A percentile compares a stretch with the other conserved stretches of the same genome.
phyloP scores from a whole-genome alignment of 1,140 invertebrate genomes.

The Aculops lycopersici region DNA sequence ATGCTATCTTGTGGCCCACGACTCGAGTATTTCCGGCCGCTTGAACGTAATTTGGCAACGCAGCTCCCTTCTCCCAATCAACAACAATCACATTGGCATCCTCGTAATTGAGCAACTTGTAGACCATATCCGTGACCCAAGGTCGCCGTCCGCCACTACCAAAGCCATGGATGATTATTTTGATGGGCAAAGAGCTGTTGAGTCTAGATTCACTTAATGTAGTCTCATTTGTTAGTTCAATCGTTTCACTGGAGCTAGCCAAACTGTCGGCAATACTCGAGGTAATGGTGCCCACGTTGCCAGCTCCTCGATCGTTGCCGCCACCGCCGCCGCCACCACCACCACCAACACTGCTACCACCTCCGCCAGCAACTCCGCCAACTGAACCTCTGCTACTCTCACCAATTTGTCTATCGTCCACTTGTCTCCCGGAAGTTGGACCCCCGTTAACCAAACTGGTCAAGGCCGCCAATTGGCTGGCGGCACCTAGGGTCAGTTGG shows the following conservation, averaged over 20 bases:
- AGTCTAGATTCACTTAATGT: slow-evolving; percentile 17
- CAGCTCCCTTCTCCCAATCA: slow-evolving; percentile 18
- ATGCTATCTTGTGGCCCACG: slow-evolving; percentile 25
- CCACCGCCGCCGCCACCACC: background rate
- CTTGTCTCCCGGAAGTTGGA: background rate
- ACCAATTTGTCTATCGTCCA: too few species aligned
- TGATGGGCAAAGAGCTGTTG: slow-evolving; percentile 33
- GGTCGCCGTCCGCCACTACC: slow-evolving; percentile 53
- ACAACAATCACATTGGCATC: slow-evolving; percentile 16
- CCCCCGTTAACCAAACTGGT: background rate
- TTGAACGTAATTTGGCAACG: slow-evolving; percentile 22
- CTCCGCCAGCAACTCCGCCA: too few species aligned
- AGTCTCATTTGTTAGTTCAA: slow-evolving; percentile 4
- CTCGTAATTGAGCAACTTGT: slow-evolving; percentile 4
- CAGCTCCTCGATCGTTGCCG: background rate
- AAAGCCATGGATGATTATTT: slow-evolving; percentile 76
- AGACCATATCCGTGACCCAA: slow-evolving; percentile 34
- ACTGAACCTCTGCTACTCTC: too few species aligned
- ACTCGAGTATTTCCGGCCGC: slow-evolving; percentile 28
- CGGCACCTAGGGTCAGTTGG: too few species aligned
- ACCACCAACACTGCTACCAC: background rate
- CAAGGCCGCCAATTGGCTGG: too few species aligned
- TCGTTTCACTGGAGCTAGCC: background rate
- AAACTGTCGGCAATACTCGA: background rate
- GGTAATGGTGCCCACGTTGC: slow-evolving; percentile 4